These are phyloP conservation scores for Sebastes goodei DNA, from an alignment of 2,797 vertebrate genomes.

Conservation along the genomic window DNA sequence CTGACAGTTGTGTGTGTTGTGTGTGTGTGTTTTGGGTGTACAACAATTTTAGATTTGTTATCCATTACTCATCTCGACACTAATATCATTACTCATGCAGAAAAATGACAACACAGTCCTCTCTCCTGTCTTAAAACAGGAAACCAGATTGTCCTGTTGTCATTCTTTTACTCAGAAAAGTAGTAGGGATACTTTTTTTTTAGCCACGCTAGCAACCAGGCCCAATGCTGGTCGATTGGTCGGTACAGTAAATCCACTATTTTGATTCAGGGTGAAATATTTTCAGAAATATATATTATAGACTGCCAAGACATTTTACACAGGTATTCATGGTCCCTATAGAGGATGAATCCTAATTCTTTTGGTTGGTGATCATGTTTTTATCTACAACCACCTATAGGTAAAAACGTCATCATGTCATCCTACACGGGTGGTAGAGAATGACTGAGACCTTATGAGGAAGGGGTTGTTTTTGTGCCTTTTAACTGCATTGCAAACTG, in stretches of 20 bases:
- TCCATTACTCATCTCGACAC: not conserved
- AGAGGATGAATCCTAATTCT: not conserved
- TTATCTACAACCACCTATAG: no score
- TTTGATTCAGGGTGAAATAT: not conserved
- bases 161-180: not conserved
- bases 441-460: no score
- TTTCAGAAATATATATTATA: fast-evolving
- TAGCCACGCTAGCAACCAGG: not conserved
- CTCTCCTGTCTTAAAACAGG: not conserved
- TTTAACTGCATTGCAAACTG: no score
- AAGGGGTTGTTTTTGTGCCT: no score
- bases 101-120: not conserved
- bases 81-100: not conserved
- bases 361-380: no score
- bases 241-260: not conserved
- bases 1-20: conserved; percentile 8
- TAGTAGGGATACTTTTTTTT: not conserved
- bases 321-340: not conserved
- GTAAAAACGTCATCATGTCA: no score
- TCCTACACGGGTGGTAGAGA: no score
- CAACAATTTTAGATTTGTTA: conserved; percentile 7
- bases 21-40: not conserved
- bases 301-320: not conserved
- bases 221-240: not conserved
- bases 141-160: not conserved